Evolutionary conservation across 1,140 invertebrate genomes (phyloP).

Genomic region (Nymphalis io): DNA sequence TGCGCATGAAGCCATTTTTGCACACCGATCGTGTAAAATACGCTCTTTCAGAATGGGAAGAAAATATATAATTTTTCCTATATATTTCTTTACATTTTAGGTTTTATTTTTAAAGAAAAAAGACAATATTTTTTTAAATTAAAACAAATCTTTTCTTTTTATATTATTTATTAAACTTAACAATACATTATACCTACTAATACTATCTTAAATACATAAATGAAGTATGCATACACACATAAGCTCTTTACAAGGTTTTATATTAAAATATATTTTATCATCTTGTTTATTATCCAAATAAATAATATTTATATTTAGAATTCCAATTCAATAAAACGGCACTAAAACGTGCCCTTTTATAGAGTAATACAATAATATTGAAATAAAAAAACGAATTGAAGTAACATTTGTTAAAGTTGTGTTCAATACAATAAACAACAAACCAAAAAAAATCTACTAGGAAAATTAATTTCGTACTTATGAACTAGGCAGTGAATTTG

Average conservation of each 20-base stretch:
- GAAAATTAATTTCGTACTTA: constrained; percentile 23
- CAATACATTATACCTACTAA: constrained; percentile 50
- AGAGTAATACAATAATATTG: constrained; percentile 12
- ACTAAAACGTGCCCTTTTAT: constrained; percentile 70
- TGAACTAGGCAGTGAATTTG: constrained; percentile 26
- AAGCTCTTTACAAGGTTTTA: neutral
- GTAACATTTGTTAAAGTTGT: constrained; percentile 2
- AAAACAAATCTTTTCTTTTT: neutral
- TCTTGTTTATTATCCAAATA: neutral
- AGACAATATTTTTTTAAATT: neutral
- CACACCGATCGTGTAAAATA: too few species aligned
- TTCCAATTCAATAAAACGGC: constrained; percentile 46
- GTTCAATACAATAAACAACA: constrained; percentile 22
- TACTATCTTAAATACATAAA: constrained; percentile 61
- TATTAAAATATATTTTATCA: constrained; percentile 18
- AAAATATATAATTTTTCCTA: too few species aligned
- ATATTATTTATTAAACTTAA: constrained; percentile 69
- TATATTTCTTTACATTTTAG: too few species aligned
- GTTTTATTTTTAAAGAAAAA: too few species aligned
- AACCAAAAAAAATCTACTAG: constrained; percentile 19
- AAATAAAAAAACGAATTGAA: neutral
- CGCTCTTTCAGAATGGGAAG: too few species aligned
- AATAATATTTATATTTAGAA: constrained; percentile 21
- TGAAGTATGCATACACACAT: constrained; percentile 60
- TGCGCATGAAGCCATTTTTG: too few species aligned